phyloP scores from a whole-genome alignment of 2,113 vertebrate genomes.

The Lampris megalopsis region DNA sequence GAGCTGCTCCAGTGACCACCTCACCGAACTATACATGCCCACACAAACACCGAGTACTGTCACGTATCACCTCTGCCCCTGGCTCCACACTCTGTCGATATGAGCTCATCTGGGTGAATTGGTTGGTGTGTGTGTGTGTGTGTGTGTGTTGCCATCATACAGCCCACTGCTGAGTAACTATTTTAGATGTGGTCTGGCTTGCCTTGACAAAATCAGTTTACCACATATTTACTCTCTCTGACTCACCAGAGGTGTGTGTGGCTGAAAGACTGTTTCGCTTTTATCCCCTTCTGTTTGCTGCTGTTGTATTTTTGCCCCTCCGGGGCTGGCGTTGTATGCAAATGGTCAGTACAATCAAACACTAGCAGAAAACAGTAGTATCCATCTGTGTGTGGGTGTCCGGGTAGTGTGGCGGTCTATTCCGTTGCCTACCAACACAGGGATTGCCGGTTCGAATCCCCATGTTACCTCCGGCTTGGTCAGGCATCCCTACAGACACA shows the following conservation, averaged over 20 bases:
- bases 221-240: background rate
- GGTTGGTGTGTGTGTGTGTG: background rate
- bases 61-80: slow-evolving; percentile 1
- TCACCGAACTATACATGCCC: background rate
- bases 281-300: slow-evolving; percentile 1
- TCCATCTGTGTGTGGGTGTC: slow-evolving; percentile 5
- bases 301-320: background rate
- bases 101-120: slow-evolving; percentile 1
- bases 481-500: too few species aligned
- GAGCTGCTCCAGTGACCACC: background rate
- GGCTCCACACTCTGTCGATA: background rate
- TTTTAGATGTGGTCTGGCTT: slow-evolving; percentile 37
- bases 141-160: slow-evolving; percentile 3
- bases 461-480: too few species aligned
- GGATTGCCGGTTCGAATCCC: too few species aligned
- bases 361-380: slow-evolving; percentile 7
- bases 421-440: too few species aligned
- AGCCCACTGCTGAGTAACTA: slow-evolving; percentile 14
- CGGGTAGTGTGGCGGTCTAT: too few species aligned
- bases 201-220: background rate
- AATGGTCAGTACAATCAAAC: slow-evolving; percentile 19
- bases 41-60: background rate
- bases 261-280: slow-evolving; percentile 17
- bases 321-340: slow-evolving; percentile 1
- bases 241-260: slow-evolving; percentile 12